A percentile compares a stretch with the other conserved stretches of the same genome.
These are phyloP conservation scores for Phortica variegata DNA, from an alignment of 1,140 invertebrate species.

Conservation along the genomic window DNA sequence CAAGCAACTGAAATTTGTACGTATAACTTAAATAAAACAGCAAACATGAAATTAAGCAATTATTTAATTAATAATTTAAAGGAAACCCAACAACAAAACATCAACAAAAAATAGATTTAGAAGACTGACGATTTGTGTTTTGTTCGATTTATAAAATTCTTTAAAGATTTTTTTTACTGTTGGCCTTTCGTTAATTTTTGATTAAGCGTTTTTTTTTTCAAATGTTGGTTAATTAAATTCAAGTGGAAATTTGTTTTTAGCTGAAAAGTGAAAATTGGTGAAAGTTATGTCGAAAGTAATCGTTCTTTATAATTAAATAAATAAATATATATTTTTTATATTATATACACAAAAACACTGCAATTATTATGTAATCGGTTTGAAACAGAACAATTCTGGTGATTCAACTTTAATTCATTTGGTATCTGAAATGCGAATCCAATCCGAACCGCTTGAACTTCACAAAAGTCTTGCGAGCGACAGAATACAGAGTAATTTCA, in stretches of 20 bases:
- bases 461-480: slow-evolving; percentile 8
- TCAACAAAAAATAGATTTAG: slow-evolving; percentile 49
- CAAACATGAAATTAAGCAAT: slow-evolving; percentile 16
- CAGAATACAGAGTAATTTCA: slow-evolving; percentile 2
- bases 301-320: slow-evolving; percentile 11
- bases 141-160: too few relatives aligned
- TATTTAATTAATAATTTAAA: slow-evolving; percentile 6
- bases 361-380: slow-evolving; percentile 4
- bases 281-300: slow-evolving; percentile 18
- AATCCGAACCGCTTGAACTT: not conserved
- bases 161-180: too few relatives aligned
- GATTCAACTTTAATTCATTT: too few relatives aligned
- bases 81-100: slow-evolving; percentile 29
- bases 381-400: too few relatives aligned
- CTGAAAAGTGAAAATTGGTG: too few relatives aligned
- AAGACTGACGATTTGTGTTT: slow-evolving; percentile 53
- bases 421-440: not conserved
- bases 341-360: not conserved
- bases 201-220: too few relatives aligned
- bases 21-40: slow-evolving; percentile 40
- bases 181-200: too few relatives aligned
- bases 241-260: slow-evolving; percentile 13
- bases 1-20: slow-evolving; percentile 37
- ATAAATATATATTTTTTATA: not conserved
- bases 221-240: slow-evolving; percentile 13